Evolutionary conservation across 2,888 invertebrate species (phyloP).

Genomic region (Diogma glabrata): DNA sequence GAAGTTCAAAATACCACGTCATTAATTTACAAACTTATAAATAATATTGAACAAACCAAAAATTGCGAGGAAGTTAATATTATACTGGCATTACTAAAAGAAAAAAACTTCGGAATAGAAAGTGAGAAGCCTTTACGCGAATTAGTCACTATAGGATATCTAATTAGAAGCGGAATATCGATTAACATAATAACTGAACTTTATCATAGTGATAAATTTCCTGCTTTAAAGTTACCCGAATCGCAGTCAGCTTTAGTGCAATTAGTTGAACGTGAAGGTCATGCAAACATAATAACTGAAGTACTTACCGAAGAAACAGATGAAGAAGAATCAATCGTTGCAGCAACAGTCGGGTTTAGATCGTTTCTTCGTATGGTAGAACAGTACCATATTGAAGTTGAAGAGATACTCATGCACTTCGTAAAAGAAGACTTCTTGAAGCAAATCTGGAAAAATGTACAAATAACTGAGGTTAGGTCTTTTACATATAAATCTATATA

Average conservation of each 20-base stretch:
- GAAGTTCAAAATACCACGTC: slow-evolving; percentile 36
- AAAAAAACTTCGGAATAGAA: slow-evolving; percentile 67
- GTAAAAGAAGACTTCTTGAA: slow-evolving; percentile 74
- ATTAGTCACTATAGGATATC: slow-evolving; percentile 68
- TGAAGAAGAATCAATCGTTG: slow-evolving; percentile 62
- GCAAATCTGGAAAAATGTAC: slow-evolving; percentile 59
- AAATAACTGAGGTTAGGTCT: slow-evolving; percentile 35
- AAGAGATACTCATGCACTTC: slow-evolving; percentile 73
- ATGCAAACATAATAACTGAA: slow-evolving; percentile 68
- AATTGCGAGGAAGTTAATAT: slow-evolving; percentile 63
- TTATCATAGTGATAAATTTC: slow-evolving; percentile 68
- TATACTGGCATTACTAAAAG: slow-evolving; percentile 59
- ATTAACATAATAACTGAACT: slow-evolving; percentile 65
- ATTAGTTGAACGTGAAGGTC: slow-evolving; percentile 71
- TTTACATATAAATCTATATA: no score
- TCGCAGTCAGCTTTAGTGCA: slow-evolving; percentile 77
- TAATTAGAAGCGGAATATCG: slow-evolving; percentile 62
- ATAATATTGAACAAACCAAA: slow-evolving; percentile 44
- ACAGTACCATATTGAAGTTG: slow-evolving; percentile 64
- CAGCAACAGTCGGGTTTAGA: slow-evolving; percentile 71
- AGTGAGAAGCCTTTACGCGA: slow-evolving; percentile 69
- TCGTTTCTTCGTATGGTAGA: slow-evolving; percentile 81
- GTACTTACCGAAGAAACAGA: slow-evolving; percentile 70
- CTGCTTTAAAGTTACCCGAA: slow-evolving; percentile 64
- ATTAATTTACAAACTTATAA: neutral